These are phyloP conservation scores for Megaceryle alcyon DNA, from an alignment of 2,797 vertebrate genomes.

Conservation along the genomic window DNA sequence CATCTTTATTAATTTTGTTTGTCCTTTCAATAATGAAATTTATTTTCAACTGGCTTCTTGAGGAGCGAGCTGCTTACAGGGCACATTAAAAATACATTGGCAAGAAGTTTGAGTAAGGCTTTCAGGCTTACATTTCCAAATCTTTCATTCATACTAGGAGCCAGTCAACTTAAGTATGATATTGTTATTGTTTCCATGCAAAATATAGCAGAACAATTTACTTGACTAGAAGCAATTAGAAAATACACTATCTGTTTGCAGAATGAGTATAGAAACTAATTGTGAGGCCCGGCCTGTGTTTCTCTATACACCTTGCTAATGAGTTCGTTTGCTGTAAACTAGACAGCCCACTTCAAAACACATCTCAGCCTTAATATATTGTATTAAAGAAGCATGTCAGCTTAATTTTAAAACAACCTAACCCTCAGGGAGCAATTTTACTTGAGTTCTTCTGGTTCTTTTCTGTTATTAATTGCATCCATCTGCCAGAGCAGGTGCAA, in stretches of 20 bases:
- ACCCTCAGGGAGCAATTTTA: conserved; percentile 51
- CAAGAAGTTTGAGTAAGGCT: background rate
- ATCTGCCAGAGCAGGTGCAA: conserved; percentile 66
- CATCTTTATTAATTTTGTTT: background rate
- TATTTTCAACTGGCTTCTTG: background rate
- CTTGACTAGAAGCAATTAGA: background rate
- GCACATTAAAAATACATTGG: background rate
- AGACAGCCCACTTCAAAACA: conserved; percentile 48
- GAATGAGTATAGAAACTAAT: background rate
- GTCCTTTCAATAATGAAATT: background rate
- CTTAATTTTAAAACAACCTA: conserved; percentile 62
- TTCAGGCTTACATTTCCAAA: background rate
- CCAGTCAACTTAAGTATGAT: background rate
- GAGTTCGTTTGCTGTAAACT: conserved; percentile 16
- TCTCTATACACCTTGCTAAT: background rate
- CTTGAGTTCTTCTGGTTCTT: conserved; percentile 41
- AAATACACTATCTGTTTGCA: background rate
- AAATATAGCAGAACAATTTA: background rate
- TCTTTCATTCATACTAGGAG: background rate
- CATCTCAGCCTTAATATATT: conserved; percentile 2
- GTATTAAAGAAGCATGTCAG: conserved; percentile 37
- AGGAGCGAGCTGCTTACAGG: background rate
- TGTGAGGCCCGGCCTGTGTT: conserved; percentile 1
- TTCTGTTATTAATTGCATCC: conserved; percentile 60
- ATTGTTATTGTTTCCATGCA: background rate